Evolutionary conservation across 1,140 invertebrate genomes (phyloP).

Genomic region (Steinernema feltiae): DNA sequence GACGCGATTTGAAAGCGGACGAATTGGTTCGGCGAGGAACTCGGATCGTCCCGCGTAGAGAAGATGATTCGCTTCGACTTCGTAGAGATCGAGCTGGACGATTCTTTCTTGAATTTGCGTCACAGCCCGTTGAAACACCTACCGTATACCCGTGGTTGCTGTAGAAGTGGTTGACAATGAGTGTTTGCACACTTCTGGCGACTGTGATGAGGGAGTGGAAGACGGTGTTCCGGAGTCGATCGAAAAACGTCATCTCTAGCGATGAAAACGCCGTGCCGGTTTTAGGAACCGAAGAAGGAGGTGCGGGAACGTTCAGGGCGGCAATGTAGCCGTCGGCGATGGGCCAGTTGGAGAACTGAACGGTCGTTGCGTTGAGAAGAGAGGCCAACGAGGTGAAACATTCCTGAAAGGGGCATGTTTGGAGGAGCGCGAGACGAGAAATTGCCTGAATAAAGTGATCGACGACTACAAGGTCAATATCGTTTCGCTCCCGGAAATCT

Average conservation of each 20-base stretch:
- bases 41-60: slow-evolving; percentile 53
- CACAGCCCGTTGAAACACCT: no score
- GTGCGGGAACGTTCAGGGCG: slow-evolving; percentile 46
- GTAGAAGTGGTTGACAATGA: slow-evolving; percentile 37
- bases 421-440: not conserved
- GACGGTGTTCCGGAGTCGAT: slow-evolving; percentile 42
- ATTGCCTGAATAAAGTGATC: not conserved
- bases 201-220: slow-evolving; percentile 42
- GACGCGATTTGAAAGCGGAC: slow-evolving; percentile 50
- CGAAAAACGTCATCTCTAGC: slow-evolving; percentile 33
- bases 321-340: slow-evolving; percentile 50
- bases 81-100: slow-evolving; percentile 40
- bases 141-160: slow-evolving; percentile 34
- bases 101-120: not conserved
- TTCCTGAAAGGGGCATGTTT: slow-evolving; percentile 10
- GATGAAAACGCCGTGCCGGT: slow-evolving; percentile 44
- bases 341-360: slow-evolving; percentile 55
- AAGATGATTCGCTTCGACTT: slow-evolving; percentile 46
- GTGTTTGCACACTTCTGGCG: slow-evolving; percentile 38
- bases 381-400: slow-evolving; percentile 32
- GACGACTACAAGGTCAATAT: not conserved
- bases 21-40: slow-evolving; percentile 43
- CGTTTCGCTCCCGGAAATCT: not conserved
- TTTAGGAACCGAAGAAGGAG: slow-evolving; percentile 40
- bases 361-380: slow-evolving; percentile 35